These are phyloP conservation scores for Cataglyphis albicans DNA, from an alignment of 2,888 invertebrate genomes.

Conservation along the genomic window DNA sequence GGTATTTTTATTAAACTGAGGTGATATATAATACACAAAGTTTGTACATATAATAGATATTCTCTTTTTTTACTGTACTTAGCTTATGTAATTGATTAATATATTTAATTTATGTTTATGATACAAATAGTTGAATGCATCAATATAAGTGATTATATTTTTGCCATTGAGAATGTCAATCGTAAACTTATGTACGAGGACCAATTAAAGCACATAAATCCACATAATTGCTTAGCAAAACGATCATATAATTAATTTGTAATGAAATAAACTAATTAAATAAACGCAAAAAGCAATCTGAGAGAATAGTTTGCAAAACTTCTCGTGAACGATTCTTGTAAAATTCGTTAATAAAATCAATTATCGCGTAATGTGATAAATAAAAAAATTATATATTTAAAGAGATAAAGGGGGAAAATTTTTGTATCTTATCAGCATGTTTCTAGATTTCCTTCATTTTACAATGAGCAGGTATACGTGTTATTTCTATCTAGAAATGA, in stretches of 20 bases:
- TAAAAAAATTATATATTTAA: constrained; percentile 30
- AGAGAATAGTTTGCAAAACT: constrained; percentile 18
- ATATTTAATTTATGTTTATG: constrained; percentile 37
- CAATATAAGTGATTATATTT: constrained; percentile 36
- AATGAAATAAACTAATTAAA: constrained; percentile 5
- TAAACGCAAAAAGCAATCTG: neutral
- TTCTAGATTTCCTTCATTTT: neutral
- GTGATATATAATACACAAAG: constrained; percentile 28
- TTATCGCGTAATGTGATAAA: constrained; percentile 46
- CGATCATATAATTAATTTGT: constrained; percentile 28
- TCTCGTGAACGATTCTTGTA: neutral
- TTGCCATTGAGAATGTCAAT: constrained; percentile 40
- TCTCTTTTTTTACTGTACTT: constrained; percentile 49
- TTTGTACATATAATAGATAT: constrained; percentile 39
- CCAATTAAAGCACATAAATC: constrained; percentile 61
- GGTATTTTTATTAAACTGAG: constrained; percentile 50
- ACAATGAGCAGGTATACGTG: neutral
- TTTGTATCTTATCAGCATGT: neutral
- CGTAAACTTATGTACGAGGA: constrained; percentile 58
- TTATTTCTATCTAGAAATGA: neutral
- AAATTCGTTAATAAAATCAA: constrained; percentile 22
- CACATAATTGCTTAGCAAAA: constrained; percentile 31
- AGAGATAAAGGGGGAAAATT: neutral
- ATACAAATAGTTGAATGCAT: constrained; percentile 14
- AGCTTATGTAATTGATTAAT: constrained; percentile 31